Percentiles rank a stretch among this genome's conserved stretches.
These are phyloP conservation scores for Catalaphyllia jardinei DNA, from an alignment of 64 coral and sea anemone genomes.

Conservation along the genomic window DNA sequence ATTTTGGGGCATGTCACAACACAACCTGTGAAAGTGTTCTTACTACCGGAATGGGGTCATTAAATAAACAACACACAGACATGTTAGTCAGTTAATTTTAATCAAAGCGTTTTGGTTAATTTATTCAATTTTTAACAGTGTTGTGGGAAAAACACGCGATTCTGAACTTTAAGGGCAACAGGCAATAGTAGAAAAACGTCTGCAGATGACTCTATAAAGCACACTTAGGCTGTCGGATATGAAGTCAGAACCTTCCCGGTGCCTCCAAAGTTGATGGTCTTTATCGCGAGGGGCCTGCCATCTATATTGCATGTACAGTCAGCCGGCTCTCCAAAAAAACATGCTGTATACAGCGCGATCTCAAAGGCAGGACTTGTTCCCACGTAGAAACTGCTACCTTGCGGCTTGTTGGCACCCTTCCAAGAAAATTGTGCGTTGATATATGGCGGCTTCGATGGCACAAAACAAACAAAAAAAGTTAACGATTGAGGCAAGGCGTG, in stretches of 20 bases:
- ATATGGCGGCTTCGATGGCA: background rate
- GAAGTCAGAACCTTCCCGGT: background rate
- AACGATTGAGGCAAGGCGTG: too few relatives aligned
- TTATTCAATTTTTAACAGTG: background rate
- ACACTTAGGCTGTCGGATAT: background rate
- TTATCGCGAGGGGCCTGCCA: background rate
- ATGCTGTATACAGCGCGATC: background rate
- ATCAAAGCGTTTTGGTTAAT: background rate
- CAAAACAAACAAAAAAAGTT: too few relatives aligned
- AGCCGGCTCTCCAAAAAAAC: background rate
- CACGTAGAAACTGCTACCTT: slow-evolving; percentile 3
- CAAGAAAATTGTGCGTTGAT: background rate
- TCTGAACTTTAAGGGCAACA: background rate
- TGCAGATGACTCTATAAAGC: background rate
- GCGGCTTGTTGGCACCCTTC: background rate
- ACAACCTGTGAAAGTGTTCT: too few relatives aligned
- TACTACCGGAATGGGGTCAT: too few relatives aligned
- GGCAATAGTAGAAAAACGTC: background rate
- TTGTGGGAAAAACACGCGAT: background rate
- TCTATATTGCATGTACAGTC: background rate
- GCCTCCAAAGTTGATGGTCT: background rate
- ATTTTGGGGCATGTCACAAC: too few relatives aligned
- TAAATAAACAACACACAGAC: too few relatives aligned
- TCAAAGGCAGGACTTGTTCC: slow-evolving; percentile 11
- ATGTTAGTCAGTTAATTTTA: background rate